Conservation (phyloP, 2,113 vertebrate species). For the Cnemophilus loriae region DNA sequence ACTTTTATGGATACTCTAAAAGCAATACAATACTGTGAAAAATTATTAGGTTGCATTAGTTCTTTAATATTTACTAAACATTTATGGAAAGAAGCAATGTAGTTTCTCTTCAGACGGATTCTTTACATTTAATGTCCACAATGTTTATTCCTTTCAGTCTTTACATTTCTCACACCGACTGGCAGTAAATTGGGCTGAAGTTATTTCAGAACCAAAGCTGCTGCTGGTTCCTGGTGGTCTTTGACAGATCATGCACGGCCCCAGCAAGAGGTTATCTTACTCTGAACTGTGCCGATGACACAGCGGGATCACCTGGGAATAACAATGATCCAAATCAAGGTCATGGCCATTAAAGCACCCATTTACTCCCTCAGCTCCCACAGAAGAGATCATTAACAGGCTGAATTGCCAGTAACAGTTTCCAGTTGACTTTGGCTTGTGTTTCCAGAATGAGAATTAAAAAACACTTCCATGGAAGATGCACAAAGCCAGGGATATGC, state of each 20-base stretch:
- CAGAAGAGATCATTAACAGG: neutral
- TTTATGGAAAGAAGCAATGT: neutral
- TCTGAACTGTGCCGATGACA: neutral
- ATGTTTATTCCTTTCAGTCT: neutral
- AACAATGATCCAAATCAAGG: neutral
- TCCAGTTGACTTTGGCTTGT: slow-evolving; percentile 30
- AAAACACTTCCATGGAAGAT: neutral
- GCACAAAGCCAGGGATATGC: neutral
- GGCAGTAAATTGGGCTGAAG: neutral
- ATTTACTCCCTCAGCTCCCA: neutral
- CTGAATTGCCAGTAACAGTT: neutral
- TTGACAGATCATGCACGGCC: neutral
- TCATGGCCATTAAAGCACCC: neutral
- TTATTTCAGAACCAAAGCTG: neutral
- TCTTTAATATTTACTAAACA: neutral
- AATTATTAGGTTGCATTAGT: neutral
- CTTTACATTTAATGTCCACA: neutral
- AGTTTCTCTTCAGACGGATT: neutral
- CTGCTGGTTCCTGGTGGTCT: neutral
- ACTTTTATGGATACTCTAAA: neutral
- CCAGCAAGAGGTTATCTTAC: neutral
- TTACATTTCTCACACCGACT: neutral
- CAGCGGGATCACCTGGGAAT: neutral
- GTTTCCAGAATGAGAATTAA: neutral
- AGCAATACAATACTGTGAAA: neutral